These are phyloP conservation scores for Synanceia verrucosa DNA, from an alignment of 2,797 vertebrate genomes.

Conservation along the genomic window DNA sequence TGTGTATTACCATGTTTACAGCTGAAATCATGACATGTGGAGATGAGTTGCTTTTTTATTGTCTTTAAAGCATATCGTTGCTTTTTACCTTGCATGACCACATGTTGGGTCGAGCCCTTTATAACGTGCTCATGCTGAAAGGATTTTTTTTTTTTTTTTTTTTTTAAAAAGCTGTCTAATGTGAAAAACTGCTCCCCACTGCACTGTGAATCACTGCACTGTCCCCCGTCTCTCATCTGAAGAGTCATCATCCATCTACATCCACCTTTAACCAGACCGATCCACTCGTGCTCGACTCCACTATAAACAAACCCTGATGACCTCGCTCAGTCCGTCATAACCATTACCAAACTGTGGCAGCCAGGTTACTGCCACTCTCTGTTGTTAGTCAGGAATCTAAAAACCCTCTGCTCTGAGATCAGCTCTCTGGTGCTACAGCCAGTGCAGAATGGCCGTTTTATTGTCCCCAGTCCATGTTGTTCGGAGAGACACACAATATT, in stretches of 20 bases:
- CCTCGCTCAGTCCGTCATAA: slow-evolving; percentile 36
- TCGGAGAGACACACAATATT: slow-evolving; percentile 37
- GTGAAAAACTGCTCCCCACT: slow-evolving; percentile 60
- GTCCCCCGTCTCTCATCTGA: slow-evolving; percentile 19
- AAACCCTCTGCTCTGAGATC: slow-evolving; percentile 47
- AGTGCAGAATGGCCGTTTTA: slow-evolving; percentile 38
- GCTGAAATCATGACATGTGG: slow-evolving; percentile 29
- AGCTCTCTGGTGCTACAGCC: slow-evolving; percentile 61
- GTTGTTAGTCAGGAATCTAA: slow-evolving; percentile 48
- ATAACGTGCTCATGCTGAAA: slow-evolving; percentile 34
- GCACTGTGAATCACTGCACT: slow-evolving; percentile 66
- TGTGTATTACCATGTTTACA: slow-evolving; percentile 29
- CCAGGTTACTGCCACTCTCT: slow-evolving; percentile 46
- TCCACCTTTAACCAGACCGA: slow-evolving; percentile 21
- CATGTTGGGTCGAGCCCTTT: slow-evolving; percentile 25
- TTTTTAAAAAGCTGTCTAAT: slow-evolving; percentile 40
- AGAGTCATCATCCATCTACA: slow-evolving; percentile 9
- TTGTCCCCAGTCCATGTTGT: slow-evolving; percentile 49
- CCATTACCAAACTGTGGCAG: slow-evolving; percentile 31
- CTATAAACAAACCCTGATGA: slow-evolving; percentile 19
- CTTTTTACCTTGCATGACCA: slow-evolving; percentile 56
- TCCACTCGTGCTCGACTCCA: slow-evolving; percentile 12
- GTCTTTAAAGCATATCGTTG: slow-evolving; percentile 37
- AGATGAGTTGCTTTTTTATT: slow-evolving; percentile 4
- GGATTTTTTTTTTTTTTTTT: no score